These are phyloP conservation scores for Notiomystis cincta DNA, from an alignment of 2,113 vertebrate genomes.

Conservation along the genomic window DNA sequence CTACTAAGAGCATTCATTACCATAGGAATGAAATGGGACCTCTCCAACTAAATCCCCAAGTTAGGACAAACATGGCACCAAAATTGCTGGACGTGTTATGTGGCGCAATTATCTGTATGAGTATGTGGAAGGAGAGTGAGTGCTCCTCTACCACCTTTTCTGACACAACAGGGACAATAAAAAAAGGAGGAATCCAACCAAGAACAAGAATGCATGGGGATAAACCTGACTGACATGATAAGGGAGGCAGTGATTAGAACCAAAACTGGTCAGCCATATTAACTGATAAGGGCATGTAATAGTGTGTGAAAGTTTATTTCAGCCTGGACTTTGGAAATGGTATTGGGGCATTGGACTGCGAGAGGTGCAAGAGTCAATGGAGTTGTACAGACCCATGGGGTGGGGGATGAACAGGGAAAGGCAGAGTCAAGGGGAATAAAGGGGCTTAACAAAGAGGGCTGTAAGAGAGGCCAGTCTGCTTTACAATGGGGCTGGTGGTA, in stretches of 20 bases:
- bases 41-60: background rate
- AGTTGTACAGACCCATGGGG: background rate
- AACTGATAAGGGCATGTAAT: background rate
- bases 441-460: background rate
- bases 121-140: background rate
- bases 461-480: background rate
- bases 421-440: background rate
- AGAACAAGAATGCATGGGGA: background rate
- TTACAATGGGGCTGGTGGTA: background rate
- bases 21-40: background rate
- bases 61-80: background rate
- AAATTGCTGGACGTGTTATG: background rate
- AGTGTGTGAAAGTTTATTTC: background rate
- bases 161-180: background rate
- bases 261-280: background rate
- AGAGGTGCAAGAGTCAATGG: background rate
- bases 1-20: too few species aligned
- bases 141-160: background rate
- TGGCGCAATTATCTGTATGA: background rate
- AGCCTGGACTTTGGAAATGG: background rate
- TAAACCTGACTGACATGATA: background rate
- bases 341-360: rapidly evolving
- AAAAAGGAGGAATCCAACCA: background rate
- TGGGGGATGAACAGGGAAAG: background rate
- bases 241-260: background rate